Evolutionary conservation across 2,888 invertebrate genomes (phyloP).

Genomic region (Eupeodes luniger): DNA sequence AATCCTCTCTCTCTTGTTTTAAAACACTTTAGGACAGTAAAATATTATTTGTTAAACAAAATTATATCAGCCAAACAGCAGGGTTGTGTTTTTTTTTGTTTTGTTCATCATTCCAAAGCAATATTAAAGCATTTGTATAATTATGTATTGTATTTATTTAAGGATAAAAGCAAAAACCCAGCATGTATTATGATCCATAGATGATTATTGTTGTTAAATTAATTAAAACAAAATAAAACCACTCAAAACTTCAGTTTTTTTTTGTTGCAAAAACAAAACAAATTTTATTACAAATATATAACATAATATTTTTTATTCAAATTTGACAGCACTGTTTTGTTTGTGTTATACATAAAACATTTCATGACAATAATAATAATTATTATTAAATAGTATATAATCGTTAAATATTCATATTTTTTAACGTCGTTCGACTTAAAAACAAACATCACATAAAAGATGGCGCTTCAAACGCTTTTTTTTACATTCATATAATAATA

Average conservation of each 20-base stretch:
- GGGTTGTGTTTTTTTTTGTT: not conserved
- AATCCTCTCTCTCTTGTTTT: not conserved
- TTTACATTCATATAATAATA: not conserved
- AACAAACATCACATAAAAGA: conserved; percentile 30
- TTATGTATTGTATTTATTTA: not conserved
- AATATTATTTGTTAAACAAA: not conserved
- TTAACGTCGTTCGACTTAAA: conserved; percentile 16
- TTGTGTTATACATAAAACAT: conserved; percentile 32
- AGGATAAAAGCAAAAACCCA: conserved; percentile 4
- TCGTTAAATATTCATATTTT: not conserved
- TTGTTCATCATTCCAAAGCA: conserved; percentile 46
- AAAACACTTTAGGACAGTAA: not conserved
- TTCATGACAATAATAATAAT: not conserved
- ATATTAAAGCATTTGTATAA: conserved; percentile 23
- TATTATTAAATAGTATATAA: not conserved
- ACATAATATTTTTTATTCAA: conserved; percentile 19
- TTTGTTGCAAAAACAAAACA: conserved; percentile 23
- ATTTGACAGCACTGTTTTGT: conserved; percentile 9
- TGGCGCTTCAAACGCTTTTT: not conserved
- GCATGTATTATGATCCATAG: conserved; percentile 1
- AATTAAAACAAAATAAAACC: conserved; percentile 31
- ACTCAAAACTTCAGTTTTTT: conserved; percentile 13
- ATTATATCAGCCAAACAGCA: not conserved
- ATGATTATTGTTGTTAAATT: not conserved
- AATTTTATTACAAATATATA: conserved; percentile 28